These are phyloP conservation scores for Eleutherodactylus coqui DNA, from an alignment of 2,797 vertebrate genomes.

Conservation along the genomic window DNA sequence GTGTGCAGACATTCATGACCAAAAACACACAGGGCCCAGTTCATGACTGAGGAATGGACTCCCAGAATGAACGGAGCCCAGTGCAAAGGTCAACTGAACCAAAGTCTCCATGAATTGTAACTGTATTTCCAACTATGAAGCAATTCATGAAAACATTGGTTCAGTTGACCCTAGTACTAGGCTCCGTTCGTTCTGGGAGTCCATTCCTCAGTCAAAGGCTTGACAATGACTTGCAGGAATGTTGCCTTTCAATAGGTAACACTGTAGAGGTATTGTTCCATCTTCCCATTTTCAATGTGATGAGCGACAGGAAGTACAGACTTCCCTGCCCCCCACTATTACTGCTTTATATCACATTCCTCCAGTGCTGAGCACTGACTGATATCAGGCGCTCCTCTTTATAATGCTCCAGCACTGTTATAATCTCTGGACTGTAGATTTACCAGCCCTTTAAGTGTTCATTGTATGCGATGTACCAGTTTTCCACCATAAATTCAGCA, in stretches of 20 bases:
- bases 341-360: too few species aligned
- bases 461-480: not conserved
- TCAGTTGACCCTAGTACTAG: not conserved
- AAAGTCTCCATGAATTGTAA: not conserved
- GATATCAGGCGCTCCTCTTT: too few species aligned
- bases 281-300: too few species aligned
- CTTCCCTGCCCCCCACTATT: too few species aligned
- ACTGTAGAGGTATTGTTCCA: too few species aligned
- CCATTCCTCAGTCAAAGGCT: not conserved
- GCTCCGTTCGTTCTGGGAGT: not conserved
- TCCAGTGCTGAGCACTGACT: too few species aligned
- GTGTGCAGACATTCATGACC: not conserved
- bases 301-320: too few species aligned
- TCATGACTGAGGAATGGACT: not conserved
- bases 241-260: too few species aligned
- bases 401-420: not conserved
- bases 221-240: too few species aligned
- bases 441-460: not conserved
- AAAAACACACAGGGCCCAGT: not conserved
- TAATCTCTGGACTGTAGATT: not conserved
- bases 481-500: not conserved
- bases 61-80: not conserved
- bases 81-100: not conserved
- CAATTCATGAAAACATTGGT: not conserved
- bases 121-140: not conserved